Base-by-base conservation (phyloP, 2,113 vertebrate genomes). In the Barnardius zonarius region DNA sequence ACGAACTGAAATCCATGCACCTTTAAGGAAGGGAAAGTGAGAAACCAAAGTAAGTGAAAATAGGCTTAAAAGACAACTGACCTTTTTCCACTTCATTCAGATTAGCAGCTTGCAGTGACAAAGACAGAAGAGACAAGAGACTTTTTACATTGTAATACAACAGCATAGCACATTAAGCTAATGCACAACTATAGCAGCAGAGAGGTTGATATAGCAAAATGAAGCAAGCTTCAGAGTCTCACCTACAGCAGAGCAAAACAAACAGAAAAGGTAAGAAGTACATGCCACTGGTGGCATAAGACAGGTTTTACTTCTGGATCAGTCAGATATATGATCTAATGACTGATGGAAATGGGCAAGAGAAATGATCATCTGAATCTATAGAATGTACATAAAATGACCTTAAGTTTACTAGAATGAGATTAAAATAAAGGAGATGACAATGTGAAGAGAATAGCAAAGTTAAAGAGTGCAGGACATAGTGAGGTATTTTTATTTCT, bases 61-160 rank as follows among this genome's bases (percentile, higher is more conserved):
- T 96, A 98, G 96, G 98, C 96, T 97, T 97, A 98, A 98, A 98
- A 98, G 97, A 98, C 98, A 97, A 99, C 99, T 99, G 98, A 99
- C 99, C 99, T 99, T 99, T 99, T 98, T 99, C 99, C 99, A 99
- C 99, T 98, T 99, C 99, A 99, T 99, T 99, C 98, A 99, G 99
- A 99, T 99, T 99, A 99, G 99, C 99, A 98, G 99, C 98, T 99
- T 98, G 99, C 98, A 98, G 98, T 98, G 95, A 98, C 98, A 98
- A 98, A 98, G 98, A 98, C 98, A 98, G 98, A 98, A 98, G 98
- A 98, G 98, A 98, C 98, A 98, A 98, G 95, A 98, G 98, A 98
- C 98, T 96, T 98, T 98, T 98, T 98, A 98, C 98, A 98, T 98
- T 96, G 97, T 97, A 86, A 91, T 96, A 97, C 95, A 97, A 97